These are phyloP conservation scores for Micrasema minimum DNA, from an alignment of 1,140 invertebrate genomes.

Conservation along the genomic window DNA sequence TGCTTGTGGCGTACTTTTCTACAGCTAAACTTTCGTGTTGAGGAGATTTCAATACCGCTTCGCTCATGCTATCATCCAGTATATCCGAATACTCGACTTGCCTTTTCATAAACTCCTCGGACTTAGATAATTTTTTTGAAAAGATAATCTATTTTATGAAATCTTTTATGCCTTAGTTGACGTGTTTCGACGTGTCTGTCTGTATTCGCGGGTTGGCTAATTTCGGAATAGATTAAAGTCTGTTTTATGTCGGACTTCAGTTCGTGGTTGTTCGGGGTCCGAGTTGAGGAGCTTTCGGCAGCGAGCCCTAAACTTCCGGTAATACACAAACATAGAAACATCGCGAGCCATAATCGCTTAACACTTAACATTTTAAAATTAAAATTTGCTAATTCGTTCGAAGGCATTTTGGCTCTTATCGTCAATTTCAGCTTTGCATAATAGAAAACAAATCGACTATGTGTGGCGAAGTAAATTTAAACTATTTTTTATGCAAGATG, in stretches of 20 bases:
- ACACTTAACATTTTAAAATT: constrained; percentile 7
- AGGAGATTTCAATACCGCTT: not conserved
- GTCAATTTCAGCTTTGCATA: not conserved
- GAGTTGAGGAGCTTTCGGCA: not conserved
- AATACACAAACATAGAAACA: constrained; percentile 19
- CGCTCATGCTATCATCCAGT: constrained; percentile 7
- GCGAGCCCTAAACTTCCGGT: constrained; percentile 7
- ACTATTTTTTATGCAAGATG: no score
- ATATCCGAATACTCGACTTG: not conserved
- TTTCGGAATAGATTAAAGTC: constrained; percentile 10
- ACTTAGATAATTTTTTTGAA: constrained; percentile 43
- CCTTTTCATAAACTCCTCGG: constrained; percentile 18
- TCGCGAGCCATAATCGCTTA: not conserved
- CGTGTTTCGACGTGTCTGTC: constrained; percentile 13
- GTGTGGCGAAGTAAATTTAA: no score
- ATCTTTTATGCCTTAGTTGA: constrained; percentile 43
- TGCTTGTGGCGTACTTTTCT: constrained; percentile 1
- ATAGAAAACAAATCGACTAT: no score
- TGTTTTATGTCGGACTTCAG: constrained; percentile 12
- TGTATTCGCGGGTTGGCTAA: not conserved
- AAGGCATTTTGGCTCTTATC: not conserved
- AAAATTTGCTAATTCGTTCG: not conserved
- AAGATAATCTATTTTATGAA: constrained; percentile 40
- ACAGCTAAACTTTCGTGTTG: not conserved
- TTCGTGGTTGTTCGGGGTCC: constrained; percentile 3